Percentiles rank a stretch among this genome's conserved stretches.
phyloP scores from a whole-genome alignment of 2,113 vertebrate genomes.

The Tragelaphus imberbis region DNA sequence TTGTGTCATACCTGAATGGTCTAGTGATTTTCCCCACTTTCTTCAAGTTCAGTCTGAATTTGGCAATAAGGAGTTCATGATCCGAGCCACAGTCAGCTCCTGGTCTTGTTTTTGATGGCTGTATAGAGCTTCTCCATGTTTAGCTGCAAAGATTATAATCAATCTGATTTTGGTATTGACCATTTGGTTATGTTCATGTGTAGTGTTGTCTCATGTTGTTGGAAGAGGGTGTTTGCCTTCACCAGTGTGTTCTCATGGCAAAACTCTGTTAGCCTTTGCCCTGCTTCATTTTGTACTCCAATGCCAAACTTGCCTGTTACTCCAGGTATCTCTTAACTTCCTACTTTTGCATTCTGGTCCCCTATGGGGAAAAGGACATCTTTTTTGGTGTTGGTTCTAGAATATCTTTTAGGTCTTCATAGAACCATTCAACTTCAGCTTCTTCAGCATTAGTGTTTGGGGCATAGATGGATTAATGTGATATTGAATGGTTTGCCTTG shows the following conservation, averaged over 20 bases:
- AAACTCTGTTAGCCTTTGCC: neutral
- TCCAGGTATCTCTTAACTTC: neutral
- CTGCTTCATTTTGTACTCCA: neutral
- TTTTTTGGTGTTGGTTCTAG: neutral
- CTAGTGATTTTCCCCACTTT: neutral
- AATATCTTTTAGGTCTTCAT: neutral
- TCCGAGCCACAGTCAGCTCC: neutral
- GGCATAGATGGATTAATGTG: neutral
- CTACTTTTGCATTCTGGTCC: neutral
- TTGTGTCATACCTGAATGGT: neutral
- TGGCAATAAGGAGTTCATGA: neutral
- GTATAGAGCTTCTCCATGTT: neutral
- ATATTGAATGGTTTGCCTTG: neutral
- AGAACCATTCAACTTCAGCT: neutral
- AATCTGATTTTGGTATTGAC: neutral
- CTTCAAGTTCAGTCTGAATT: neutral
- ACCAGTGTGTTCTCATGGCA: neutral
- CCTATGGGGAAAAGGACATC: neutral
- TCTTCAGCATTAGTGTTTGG: neutral
- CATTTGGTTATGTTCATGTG: neutral
- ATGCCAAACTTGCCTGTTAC: neutral
- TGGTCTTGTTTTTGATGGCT: fast-evolving
- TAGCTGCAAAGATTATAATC: neutral
- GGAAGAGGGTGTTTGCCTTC: neutral
- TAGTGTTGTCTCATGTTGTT: neutral